Base-by-base conservation (phyloP, 2,797 vertebrate genomes). In the Anabacerthia variegaticeps region DNA sequence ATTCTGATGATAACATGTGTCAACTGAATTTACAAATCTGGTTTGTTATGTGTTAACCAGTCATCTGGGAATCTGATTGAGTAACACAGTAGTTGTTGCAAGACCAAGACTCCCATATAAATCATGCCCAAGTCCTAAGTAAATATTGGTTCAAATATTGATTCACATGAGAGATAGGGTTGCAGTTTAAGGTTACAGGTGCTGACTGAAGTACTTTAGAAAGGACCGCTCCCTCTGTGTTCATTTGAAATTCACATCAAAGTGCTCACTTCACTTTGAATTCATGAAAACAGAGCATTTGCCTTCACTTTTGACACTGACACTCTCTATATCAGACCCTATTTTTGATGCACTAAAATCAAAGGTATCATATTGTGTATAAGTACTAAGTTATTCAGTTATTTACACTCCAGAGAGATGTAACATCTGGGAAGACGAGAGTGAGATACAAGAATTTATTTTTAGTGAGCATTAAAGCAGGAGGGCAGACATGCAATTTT, bases 41-140 rank as follows among this genome's bases (percentile, higher is more conserved):
- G 36, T 73, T 88, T 71, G 94, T 95, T 96, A 96, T 32, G 79
- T 71, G 95, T 97, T 97, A 97, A 97, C 96, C 65, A 90, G 92
- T 73, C 92, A 92, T 89, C 67, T 94, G 86, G 83, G 96, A 97
- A 95, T 73, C 71, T 13, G 48, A 56, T 94, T 96, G 96, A 96
- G 97, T 95, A 97, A 97, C 84, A 51, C 90, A 68, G 86, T 59
- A 74, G 88, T 89, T 96, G 89, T 79, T 94, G 96, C 95, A 95
- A 96, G 58, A 97, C 81, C 76, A 85, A 55, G 80, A 85, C 78
- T 96, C 86, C 84, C 84, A 85, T 78, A 96, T 93, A 95, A 95
- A 94, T 94, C 95, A 77, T 93, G 79, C 62, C 83, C 43, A 22
- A 92, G 74, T 82, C 93, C 75, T 91, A 62, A 85, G 94, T 85